A percentile compares a stretch with the other conserved stretches of the same genome.
phyloP scores from a whole-genome alignment of 2,797 vertebrate genomes.

The Clarias platycephalus region DNA sequence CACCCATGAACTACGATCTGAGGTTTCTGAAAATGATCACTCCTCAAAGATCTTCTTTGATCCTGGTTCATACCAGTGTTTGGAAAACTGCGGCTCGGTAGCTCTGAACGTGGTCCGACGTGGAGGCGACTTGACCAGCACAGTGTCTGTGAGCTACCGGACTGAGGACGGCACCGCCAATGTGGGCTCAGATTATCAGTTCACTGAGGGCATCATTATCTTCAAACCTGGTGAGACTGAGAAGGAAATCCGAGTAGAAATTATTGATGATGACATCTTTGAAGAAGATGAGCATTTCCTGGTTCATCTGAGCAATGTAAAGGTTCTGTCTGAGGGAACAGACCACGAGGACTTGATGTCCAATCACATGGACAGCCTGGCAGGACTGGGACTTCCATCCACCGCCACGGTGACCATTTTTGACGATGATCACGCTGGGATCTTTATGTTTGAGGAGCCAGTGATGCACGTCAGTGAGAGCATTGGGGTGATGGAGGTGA shows the following conservation, averaged over 20 bases:
- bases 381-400: slow-evolving; percentile 80
- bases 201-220: slow-evolving; percentile 82
- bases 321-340: slow-evolving; percentile 65
- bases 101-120: slow-evolving; percentile 83
- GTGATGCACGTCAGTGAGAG: slow-evolving; percentile 87
- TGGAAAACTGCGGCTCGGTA: slow-evolving; percentile 92
- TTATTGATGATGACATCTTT: slow-evolving; percentile 94
- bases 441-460: slow-evolving; percentile 90
- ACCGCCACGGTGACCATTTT: slow-evolving; percentile 90
- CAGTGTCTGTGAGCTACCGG: slow-evolving; percentile 82
- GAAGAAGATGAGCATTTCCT: slow-evolving; percentile 96
- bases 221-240: slow-evolving; percentile 90
- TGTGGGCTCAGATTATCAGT: slow-evolving; percentile 88
- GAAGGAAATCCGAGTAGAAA: slow-evolving; percentile 87
- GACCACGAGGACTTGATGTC: slow-evolving; percentile 63
- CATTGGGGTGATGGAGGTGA: slow-evolving; percentile 90
- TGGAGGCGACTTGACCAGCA: slow-evolving; percentile 82
- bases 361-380: slow-evolving; percentile 70
- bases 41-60: slow-evolving; percentile 88
- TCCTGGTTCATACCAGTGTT: slow-evolving; percentile 88
- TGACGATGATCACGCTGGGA: slow-evolving; percentile 92
- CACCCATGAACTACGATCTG: slow-evolving; percentile 81
- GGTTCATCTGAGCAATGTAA: slow-evolving; percentile 88
- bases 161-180: slow-evolving; percentile 94
- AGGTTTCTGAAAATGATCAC: slow-evolving; percentile 71